phyloP scores from a whole-genome alignment of 2,888 invertebrate genomes.

The Cistogaster globosa region DNA sequence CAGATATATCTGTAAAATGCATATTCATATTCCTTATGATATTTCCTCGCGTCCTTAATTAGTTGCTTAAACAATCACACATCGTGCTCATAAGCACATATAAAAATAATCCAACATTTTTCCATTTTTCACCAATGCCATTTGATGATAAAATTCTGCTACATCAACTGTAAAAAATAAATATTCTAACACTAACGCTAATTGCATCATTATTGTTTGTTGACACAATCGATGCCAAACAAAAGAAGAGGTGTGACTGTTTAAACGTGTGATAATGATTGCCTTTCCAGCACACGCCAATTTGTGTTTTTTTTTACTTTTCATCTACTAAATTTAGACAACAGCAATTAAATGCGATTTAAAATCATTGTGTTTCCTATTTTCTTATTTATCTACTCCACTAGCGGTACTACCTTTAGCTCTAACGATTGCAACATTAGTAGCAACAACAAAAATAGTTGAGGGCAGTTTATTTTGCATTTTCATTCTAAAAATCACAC shows the following conservation, averaged over 20 bases:
- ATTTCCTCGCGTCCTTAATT: too few species aligned
- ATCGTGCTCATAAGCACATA: too few species aligned
- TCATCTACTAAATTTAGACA: conserved; percentile 9
- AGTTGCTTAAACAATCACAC: too few species aligned
- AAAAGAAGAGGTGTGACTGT: conserved; percentile 50
- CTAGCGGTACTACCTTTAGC: neutral
- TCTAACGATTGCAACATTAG: neutral
- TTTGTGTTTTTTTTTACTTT: neutral
- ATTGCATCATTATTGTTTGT: conserved; percentile 23
- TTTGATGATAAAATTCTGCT: neutral
- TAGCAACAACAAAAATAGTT: conserved; percentile 17
- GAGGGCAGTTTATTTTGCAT: conserved; percentile 55
- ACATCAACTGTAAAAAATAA: neutral
- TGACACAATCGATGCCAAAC: conserved; percentile 23
- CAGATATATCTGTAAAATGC: too few species aligned
- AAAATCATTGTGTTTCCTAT: neutral
- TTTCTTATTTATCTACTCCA: conserved; percentile 43
- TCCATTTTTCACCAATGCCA: too few species aligned
- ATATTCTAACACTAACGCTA: neutral
- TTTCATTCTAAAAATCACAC: conserved; percentile 34
- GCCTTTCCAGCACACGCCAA: conserved; percentile 23
- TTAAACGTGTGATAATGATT: neutral
- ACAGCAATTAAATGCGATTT: conserved; percentile 3
- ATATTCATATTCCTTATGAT: too few species aligned
- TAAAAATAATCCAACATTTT: too few species aligned